phyloP scores from a whole-genome alignment of 1,140 invertebrate genomes.

The Pogonus chalceus region DNA sequence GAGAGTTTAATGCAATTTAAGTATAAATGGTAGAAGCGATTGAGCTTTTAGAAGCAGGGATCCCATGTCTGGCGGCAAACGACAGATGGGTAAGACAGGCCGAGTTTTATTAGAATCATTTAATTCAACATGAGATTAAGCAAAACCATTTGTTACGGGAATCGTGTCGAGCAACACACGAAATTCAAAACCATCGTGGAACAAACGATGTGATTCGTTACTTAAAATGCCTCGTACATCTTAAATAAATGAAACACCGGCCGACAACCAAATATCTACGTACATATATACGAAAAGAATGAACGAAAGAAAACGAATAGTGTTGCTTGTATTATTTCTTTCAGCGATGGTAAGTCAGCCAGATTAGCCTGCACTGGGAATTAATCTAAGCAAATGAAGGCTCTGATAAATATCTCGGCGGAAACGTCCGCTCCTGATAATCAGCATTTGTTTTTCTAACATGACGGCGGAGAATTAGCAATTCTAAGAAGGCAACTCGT shows the following conservation, averaged over 20 bases:
- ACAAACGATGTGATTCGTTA: constrained; percentile 4
- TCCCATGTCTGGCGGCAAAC: no score
- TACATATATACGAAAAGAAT: no score
- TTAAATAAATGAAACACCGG: background rate
- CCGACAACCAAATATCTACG: no score
- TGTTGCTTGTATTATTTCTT: background rate
- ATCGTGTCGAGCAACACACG: background rate
- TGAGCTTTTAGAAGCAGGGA: no score
- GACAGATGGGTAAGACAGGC: constrained; percentile 1
- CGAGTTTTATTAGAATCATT: constrained; percentile 6
- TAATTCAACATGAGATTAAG: constrained; percentile 7
- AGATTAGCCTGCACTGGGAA: background rate
- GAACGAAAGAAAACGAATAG: no score
- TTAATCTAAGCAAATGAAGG: background rate
- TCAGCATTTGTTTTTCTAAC: background rate
- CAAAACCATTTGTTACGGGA: constrained; percentile 1
- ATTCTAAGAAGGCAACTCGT: background rate
- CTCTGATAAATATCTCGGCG: background rate
- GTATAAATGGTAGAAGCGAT: no score
- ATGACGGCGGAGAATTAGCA: background rate
- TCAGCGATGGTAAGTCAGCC: background rate
- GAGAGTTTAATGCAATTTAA: no score
- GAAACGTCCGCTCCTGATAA: background rate
- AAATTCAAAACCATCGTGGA: constrained; percentile 3
- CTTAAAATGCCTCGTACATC: constrained; percentile 4